A percentile compares a stretch with the other conserved stretches of the same genome.
Evolutionary conservation across 1,140 invertebrate species (phyloP).

Genomic region (Lithobius niger): DNA sequence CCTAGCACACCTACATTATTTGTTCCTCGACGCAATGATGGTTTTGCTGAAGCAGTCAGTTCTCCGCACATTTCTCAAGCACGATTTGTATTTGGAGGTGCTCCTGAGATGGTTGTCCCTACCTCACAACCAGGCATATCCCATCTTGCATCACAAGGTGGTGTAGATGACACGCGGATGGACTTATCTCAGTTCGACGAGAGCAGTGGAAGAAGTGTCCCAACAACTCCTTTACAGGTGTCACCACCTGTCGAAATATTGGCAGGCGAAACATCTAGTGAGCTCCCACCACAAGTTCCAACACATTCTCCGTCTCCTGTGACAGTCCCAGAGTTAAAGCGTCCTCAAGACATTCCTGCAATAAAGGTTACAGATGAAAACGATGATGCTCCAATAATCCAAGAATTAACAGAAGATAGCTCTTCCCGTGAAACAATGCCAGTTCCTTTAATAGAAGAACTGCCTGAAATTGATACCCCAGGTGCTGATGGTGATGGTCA

Average conservation of each 20-base stretch:
- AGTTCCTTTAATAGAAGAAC: neutral
- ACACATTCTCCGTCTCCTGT: neutral
- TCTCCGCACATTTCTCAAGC: constrained; percentile 10
- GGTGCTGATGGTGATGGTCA: neutral
- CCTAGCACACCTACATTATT: constrained; percentile 78
- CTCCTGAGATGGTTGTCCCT: constrained; percentile 31
- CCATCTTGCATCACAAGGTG: constrained; percentile 40
- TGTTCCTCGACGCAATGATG: constrained; percentile 65
- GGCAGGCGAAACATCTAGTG: neutral
- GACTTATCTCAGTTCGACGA: constrained; percentile 55
- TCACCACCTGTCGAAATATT: constrained; percentile 36
- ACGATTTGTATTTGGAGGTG: constrained; percentile 12
- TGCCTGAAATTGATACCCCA: neutral
- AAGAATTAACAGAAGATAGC: neutral
- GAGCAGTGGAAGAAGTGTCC: constrained; percentile 49
- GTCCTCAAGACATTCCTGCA: neutral
- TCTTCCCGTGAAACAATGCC: neutral
- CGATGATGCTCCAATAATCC: neutral
- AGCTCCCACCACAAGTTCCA: neutral
- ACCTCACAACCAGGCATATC: constrained; percentile 25
- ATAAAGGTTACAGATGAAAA: neutral
- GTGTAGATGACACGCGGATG: constrained; percentile 61
- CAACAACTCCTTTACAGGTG: constrained; percentile 54
- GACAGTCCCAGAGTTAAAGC: neutral
- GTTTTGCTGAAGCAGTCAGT: constrained; percentile 71